These are phyloP conservation scores for Aphaenogaster rudis DNA, from an alignment of 1,140 invertebrate species.

Conservation along the genomic window DNA sequence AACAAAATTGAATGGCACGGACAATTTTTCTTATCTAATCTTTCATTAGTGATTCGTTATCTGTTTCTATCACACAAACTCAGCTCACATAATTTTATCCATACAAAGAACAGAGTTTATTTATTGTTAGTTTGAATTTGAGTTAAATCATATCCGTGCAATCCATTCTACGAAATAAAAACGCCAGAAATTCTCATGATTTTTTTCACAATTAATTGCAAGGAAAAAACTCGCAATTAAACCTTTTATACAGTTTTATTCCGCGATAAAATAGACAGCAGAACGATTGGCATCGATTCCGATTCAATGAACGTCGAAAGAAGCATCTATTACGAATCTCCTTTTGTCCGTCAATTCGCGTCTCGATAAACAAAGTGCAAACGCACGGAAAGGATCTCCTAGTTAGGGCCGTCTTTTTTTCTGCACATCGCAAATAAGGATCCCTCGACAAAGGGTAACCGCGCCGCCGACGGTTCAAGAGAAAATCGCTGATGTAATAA, in stretches of 20 bases:
- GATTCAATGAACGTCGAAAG: neutral
- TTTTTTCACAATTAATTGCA: neutral
- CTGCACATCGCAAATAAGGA: conserved; percentile 32
- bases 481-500: conserved; percentile 59
- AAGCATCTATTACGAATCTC: neutral
- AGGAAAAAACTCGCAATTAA: neutral
- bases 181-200: neutral
- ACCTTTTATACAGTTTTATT: neutral
- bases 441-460: neutral
- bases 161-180: neutral
- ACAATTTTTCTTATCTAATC: no score
- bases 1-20: neutral
- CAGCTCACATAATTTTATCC: neutral
- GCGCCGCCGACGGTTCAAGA: neutral
- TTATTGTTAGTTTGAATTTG: neutral
- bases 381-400: conserved; percentile 5
- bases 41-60: no score
- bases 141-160: neutral
- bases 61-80: no score
- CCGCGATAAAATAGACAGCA: neutral
- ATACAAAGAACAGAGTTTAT: neutral
- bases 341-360: neutral
- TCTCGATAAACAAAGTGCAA: conserved; percentile 40
- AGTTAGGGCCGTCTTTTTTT: conserved; percentile 30
- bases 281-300: neutral